A percentile compares a stretch with the other conserved stretches of the same genome.
phyloP scores from a whole-genome alignment of 2,888 invertebrate genomes.

The Drosophila birchii region DNA sequence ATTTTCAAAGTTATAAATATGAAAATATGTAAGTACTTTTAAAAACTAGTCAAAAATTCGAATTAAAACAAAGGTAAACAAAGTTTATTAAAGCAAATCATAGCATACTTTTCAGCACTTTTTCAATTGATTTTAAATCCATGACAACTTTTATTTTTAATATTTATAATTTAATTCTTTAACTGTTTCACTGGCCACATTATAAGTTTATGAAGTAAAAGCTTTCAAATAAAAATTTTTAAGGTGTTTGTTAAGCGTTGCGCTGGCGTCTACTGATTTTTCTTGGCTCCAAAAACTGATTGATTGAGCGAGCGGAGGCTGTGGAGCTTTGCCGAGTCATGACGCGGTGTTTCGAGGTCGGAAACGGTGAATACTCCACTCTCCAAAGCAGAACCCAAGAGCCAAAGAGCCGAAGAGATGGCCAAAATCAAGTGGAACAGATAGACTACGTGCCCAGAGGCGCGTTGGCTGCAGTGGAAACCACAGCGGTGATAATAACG shows the following conservation, averaged over 20 bases:
- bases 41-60: no score
- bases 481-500: conserved; percentile 51
- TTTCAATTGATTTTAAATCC: neutral
- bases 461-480: conserved; percentile 56
- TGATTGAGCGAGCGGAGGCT: conserved; percentile 12
- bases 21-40: no score
- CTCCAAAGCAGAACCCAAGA: conserved; percentile 50
- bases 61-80: no score
- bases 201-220: neutral
- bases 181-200: neutral
- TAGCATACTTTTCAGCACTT: neutral
- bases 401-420: conserved; percentile 55
- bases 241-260: conserved; percentile 31
- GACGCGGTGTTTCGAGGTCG: conserved; percentile 38
- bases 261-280: conserved; percentile 57
- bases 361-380: conserved; percentile 25
- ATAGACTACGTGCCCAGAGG: conserved; percentile 70
- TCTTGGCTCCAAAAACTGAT: conserved; percentile 6
- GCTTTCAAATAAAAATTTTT: neutral
- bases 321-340: conserved; percentile 41
- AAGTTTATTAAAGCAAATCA: neutral
- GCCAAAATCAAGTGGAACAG: conserved; percentile 24
- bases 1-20: no score
- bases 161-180: no score
- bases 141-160: neutral